A percentile compares a stretch with the other conserved stretches of the same genome.
Evolutionary conservation across 2,888 invertebrate species (phyloP).

Genomic region (Vanessa cardui): DNA sequence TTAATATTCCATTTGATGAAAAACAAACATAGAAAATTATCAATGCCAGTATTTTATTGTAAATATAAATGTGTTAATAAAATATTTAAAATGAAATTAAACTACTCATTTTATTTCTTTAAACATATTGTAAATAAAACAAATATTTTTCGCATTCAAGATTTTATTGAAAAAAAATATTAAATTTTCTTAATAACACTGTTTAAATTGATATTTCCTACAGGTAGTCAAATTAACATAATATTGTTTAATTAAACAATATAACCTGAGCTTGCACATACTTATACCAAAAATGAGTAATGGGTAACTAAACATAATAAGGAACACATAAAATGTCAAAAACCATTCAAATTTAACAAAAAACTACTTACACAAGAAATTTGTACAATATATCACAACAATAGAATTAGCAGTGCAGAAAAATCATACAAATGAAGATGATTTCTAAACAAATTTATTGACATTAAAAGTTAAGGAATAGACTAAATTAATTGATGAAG

Average conservation of each 20-base stretch:
- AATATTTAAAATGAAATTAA: constrained; percentile 64
- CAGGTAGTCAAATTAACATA: constrained; percentile 58
- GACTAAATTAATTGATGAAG: constrained; percentile 24
- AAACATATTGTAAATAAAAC: constrained; percentile 11
- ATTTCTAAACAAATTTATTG: constrained; percentile 33
- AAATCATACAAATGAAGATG: constrained; percentile 23
- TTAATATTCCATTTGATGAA: constrained; percentile 50
- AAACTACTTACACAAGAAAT: constrained; percentile 68
- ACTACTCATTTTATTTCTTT: constrained; percentile 54
- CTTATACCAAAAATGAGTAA: constrained; percentile 50
- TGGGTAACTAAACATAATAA: constrained; percentile 51
- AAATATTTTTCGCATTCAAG: constrained; percentile 41
- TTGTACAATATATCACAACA: constrained; percentile 81
- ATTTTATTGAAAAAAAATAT: constrained; percentile 79
- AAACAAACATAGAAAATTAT: constrained; percentile 63
- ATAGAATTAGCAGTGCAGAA: constrained; percentile 57
- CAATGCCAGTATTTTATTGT: constrained; percentile 81
- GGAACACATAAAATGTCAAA: constrained; percentile 34
- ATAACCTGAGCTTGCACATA: constrained; percentile 76
- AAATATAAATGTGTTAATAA: constrained; percentile 81
- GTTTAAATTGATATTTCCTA: constrained; percentile 65
- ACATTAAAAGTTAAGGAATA: constrained; percentile 49
- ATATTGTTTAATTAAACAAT: constrained; percentile 66
- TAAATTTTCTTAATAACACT: constrained; percentile 69
- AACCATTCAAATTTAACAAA: constrained; percentile 46